Evolutionary conservation across 2,888 invertebrate species (phyloP).

Genomic region (Scaptomyza cyrtandrae): DNA sequence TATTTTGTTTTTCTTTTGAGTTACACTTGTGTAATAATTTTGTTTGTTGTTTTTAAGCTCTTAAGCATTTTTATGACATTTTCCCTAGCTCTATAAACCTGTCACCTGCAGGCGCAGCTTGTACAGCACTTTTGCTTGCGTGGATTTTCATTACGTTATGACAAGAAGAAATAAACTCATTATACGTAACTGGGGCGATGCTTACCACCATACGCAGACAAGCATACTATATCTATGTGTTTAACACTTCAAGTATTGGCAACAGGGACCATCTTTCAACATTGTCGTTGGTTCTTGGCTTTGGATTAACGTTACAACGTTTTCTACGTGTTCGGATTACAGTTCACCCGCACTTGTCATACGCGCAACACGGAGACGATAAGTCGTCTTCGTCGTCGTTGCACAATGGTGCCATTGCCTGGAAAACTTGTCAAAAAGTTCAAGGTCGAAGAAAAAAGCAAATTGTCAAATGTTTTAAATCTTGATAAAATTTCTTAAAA

Average conservation of each 20-base stretch:
- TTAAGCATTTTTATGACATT: conserved; percentile 17
- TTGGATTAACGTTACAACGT: conserved; percentile 24
- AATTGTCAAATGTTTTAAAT: neutral
- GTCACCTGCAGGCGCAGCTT: conserved; percentile 42
- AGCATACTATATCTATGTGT: neutral
- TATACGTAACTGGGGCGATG: neutral
- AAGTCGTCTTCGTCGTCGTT: neutral
- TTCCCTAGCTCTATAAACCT: conserved; percentile 15
- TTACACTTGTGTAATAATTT: conserved; percentile 26
- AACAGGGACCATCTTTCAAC: neutral
- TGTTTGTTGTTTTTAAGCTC: conserved; percentile 2
- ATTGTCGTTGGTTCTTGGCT: conserved; percentile 14
- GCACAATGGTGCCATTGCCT: neutral
- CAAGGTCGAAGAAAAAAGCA: no score
- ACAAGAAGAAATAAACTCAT: neutral
- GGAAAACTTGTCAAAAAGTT: neutral
- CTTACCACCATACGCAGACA: neutral
- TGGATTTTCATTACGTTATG: conserved; percentile 23
- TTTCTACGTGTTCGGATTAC: conserved; percentile 35
- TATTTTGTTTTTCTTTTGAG: neutral
- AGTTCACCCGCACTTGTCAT: conserved; percentile 28
- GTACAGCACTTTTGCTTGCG: conserved; percentile 32
- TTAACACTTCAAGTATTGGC: neutral
- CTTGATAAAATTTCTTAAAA: no score
- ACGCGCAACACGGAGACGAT: conserved; percentile 46